Conservation (phyloP, 2,113 vertebrate genomes). For the Aplodontia rufa region DNA sequence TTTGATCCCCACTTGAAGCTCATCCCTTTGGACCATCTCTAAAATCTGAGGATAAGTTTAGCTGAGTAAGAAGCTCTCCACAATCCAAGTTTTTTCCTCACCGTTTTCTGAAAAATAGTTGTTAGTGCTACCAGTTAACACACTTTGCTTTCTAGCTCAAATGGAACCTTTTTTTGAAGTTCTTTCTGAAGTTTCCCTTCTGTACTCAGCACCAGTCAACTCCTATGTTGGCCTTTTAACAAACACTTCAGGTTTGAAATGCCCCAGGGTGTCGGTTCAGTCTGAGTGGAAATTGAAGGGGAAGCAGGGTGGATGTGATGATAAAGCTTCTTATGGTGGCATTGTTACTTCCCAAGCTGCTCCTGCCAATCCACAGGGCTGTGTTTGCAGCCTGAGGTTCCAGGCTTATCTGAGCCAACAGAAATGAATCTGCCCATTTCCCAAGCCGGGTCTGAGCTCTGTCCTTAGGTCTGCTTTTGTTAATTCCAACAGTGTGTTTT, state of each 20-base stretch:
- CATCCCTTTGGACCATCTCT: background rate
- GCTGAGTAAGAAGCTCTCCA: background rate
- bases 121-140: background rate
- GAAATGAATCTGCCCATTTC: background rate
- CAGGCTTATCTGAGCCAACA: background rate
- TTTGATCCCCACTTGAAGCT: background rate
- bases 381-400: background rate
- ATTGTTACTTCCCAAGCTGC: background rate
- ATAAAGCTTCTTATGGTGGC: background rate
- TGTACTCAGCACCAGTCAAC: background rate
- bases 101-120: background rate
- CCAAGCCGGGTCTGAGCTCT: background rate
- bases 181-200: background rate
- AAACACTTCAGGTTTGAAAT: background rate
- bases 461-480: background rate
- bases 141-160: background rate
- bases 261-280: background rate
- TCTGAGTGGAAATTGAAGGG: background rate
- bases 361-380: background rate
- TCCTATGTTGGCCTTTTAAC: background rate
- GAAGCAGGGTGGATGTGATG: background rate
- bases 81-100: background rate
- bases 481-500: background rate
- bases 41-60: background rate
- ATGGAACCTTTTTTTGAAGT: constrained; percentile 18